These are phyloP conservation scores for Malthinus seriepunctatus DNA, from an alignment of 2,888 invertebrate species.

Conservation along the genomic window DNA sequence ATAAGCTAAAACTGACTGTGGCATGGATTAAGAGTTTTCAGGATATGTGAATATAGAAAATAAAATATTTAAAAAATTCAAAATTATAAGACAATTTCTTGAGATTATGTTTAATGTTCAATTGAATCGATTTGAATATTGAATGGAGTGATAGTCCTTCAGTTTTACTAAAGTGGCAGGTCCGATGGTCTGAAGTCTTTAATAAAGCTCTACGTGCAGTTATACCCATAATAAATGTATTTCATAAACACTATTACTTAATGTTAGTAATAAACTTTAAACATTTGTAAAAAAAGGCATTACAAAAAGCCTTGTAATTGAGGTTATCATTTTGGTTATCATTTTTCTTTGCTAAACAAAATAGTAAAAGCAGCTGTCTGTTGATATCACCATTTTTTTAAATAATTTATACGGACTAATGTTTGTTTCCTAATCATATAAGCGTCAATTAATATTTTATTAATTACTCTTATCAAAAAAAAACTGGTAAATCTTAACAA, in stretches of 20 bases:
- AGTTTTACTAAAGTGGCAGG: too few species aligned
- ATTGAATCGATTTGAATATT: too few species aligned
- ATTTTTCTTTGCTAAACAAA: slow-evolving; percentile 8
- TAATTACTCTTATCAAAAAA: slow-evolving; percentile 7
- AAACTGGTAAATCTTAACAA: neutral
- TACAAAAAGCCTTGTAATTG: slow-evolving; percentile 5
- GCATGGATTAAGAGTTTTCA: too few species aligned
- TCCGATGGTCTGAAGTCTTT: too few species aligned
- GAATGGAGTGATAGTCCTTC: too few species aligned
- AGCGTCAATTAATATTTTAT: slow-evolving; percentile 9
- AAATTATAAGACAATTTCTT: too few species aligned
- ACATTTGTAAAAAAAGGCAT: neutral
- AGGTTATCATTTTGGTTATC: slow-evolving; percentile 20
- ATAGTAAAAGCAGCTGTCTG: slow-evolving; percentile 17
- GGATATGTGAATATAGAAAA: too few species aligned
- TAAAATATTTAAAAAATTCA: too few species aligned
- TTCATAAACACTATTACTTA: slow-evolving; percentile 2
- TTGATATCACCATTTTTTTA: slow-evolving; percentile 1
- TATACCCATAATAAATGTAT: too few species aligned
- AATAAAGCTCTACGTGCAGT: too few species aligned
- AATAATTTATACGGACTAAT: slow-evolving; percentile 2
- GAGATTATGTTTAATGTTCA: too few species aligned
- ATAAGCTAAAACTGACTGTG: too few species aligned
- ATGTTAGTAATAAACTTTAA: neutral
- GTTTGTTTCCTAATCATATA: slow-evolving; percentile 16